These are phyloP conservation scores for Platysteira castanea DNA, from an alignment of 2,113 vertebrate genomes.

Conservation along the genomic window DNA sequence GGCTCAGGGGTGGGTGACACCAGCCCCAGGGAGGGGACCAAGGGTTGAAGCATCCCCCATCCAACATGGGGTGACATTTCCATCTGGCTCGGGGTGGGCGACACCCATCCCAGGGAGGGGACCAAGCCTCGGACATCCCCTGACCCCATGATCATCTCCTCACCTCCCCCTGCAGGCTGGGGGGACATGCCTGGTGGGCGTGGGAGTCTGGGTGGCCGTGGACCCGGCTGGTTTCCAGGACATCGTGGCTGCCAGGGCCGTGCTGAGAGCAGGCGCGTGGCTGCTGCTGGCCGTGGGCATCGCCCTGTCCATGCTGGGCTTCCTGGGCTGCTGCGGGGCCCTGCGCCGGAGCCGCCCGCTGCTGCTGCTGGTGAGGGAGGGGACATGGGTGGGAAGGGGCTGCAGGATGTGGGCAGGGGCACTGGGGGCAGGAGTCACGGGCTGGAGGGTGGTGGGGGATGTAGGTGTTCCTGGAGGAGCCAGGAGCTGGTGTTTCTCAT, in stretches of 20 bases:
- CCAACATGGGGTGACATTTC: neutral
- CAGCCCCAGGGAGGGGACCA: neutral
- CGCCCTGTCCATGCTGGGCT: constrained; percentile 46
- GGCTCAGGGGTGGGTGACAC: neutral
- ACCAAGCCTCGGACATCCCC: neutral
- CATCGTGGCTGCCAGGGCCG: neutral
- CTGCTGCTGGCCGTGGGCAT: constrained; percentile 51
- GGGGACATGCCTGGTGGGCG: constrained; percentile 6
- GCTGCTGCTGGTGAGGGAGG: constrained; percentile 51
- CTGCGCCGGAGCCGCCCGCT: constrained; percentile 28
- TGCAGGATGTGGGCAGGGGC: neutral
- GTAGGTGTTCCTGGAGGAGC: neutral
- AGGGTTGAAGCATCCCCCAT: neutral
- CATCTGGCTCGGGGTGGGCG: neutral
- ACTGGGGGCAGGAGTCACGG: accelerated
- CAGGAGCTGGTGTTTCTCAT: neutral
- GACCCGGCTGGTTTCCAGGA: constrained; percentile 54
- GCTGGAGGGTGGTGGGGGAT: too few species aligned
- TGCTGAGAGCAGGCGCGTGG: neutral
- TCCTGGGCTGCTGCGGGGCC: constrained; percentile 64
- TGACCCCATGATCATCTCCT: neutral
- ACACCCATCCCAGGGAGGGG: neutral
- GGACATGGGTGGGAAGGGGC: neutral
- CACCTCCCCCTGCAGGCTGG: constrained; percentile 14
- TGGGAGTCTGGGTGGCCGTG: constrained; percentile 53